Conservation (phyloP, 1,140 invertebrate genomes). For the Thaumatotibia leucotreta region DNA sequence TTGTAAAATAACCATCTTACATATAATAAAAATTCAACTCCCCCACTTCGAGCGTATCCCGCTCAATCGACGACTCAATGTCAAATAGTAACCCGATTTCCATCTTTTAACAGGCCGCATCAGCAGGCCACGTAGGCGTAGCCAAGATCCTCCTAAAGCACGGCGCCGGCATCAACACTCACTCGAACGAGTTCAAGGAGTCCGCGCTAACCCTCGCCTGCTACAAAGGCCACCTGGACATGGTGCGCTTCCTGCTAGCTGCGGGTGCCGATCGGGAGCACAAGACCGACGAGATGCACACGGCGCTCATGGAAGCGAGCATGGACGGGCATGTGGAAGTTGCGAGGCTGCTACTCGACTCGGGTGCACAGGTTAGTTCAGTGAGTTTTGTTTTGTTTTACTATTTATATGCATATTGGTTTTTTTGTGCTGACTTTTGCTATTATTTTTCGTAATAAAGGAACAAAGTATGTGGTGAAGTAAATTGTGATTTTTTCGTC, state of each 20-base stretch:
- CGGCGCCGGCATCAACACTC: conserved; percentile 98
- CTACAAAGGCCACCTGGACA: conserved; percentile 98
- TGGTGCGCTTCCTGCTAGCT: conserved; percentile 97
- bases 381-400: not conserved
- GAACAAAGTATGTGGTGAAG: too few species aligned
- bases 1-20: too few species aligned
- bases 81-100: not conserved
- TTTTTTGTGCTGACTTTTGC: too few species aligned
- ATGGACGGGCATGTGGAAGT: conserved; percentile 99
- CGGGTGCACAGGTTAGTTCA: conserved; percentile 90
- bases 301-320: conserved; percentile 99
- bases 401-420: too few species aligned
- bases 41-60: too few species aligned
- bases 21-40: too few species aligned
- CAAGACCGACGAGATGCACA: conserved; percentile 99
- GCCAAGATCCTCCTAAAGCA: conserved; percentile 94
- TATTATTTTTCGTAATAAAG: too few species aligned
- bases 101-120: conserved; percentile 82
- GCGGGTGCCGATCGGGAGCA: conserved; percentile 97
- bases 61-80: too few species aligned
- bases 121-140: conserved; percentile 96
- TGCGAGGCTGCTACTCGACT: conserved; percentile 93
- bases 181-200: conserved; percentile 99
- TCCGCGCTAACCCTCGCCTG: conserved; percentile 96
- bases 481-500: too few species aligned